Base-by-base conservation (phyloP, 2,797 vertebrate genomes). In the Crax fasciolata region DNA sequence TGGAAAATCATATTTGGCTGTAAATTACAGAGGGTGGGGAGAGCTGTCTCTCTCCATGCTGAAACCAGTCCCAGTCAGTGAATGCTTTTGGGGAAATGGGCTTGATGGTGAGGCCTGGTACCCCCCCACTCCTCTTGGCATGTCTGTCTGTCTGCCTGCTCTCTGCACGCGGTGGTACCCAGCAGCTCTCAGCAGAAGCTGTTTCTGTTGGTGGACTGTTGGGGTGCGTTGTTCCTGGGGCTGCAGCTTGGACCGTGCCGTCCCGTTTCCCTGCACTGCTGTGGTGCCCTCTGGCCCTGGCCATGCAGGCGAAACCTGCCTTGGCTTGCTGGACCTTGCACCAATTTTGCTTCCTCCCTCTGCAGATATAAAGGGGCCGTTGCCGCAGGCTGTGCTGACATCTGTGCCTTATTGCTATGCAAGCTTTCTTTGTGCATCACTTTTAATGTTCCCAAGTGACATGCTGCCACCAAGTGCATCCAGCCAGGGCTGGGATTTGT, bases 251-350 rank as follows among this genome's bases (percentile, higher is more conserved):
- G 8, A 5, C 32, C 23, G 23, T 30, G 21, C 38, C 35, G n/a
- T 58, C n/a, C 18, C 3, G 0, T 55, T 62, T 82, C 24, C 30
- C n/a, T 13, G 8, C 1, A 12, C 11, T 48, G 15, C 62, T 8
- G 2, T 6, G 6, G 19, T 71, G 23, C 32, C n/a, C 32, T 41
- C 55, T 38, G 10, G 23, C 44, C 46, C 38, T 3, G 1, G 6
- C 1, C 46, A 30, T 38, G 44, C 19, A 9, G 3, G 9, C 25
- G 27, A 43, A 48, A 21, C 23, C 66, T 4, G 4, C 16, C 5
- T 0, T 3, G 14, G 30, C 32, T 17, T 13, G 5, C 63, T 72
- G 10, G 49, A 1, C 13, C 15, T 62, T 4, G 0, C 19, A 4
- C 21, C 11, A 39, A 17, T 46, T 78, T 83, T 72, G 9, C 46